Base-by-base conservation (phyloP, 2,888 invertebrate genomes). In the Cabera pusaria region DNA sequence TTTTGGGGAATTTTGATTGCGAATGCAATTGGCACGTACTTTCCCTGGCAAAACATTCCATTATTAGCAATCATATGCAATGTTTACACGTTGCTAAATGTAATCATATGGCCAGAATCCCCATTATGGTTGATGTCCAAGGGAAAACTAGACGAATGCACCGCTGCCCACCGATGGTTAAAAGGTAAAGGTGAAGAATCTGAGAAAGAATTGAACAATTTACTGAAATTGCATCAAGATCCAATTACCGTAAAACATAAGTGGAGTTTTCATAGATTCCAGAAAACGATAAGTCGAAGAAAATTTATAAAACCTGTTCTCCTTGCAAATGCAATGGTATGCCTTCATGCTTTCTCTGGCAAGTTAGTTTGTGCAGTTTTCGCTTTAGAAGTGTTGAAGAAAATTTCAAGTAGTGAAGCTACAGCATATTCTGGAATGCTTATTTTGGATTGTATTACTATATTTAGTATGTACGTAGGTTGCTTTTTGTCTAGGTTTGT, bases 371-470 rank as follows among this genome's bases (percentile, higher is more conserved):
- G 56, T 36, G 52, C 61, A 3, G 34, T 69, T 0, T 75, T 65
- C 17, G 68, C 67, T 3, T 42, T 73, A 18, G 73, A 72, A 38
- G 61, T 75, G n/a, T 44, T 71, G n/a, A 71, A 61, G 22, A 64
- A 62, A 31, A 67, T 73, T 5, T 67, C 66, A 0, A 33, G 38
- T 0, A 57, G 44, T 12, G 64, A 69, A 35, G 29, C 37, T 0
- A 49, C 59, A 0, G 69, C 74, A 0, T 74, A 74, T 6, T 40
- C 34, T 0, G 60, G 53, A 5, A 71, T 76, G 68, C 37, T 75
- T 5, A 60, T 71, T 20, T 47, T 76, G 29, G 74, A 76, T 12
- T 66, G 66, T 1, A 44, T 75, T 0, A 69, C 74, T 5, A 58
- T 76, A 0, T 7, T 50, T 0, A 59, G 66, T 22, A 66, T 66